Conservation (phyloP, 2,113 vertebrate species). For the Pholis gunnellus region DNA sequence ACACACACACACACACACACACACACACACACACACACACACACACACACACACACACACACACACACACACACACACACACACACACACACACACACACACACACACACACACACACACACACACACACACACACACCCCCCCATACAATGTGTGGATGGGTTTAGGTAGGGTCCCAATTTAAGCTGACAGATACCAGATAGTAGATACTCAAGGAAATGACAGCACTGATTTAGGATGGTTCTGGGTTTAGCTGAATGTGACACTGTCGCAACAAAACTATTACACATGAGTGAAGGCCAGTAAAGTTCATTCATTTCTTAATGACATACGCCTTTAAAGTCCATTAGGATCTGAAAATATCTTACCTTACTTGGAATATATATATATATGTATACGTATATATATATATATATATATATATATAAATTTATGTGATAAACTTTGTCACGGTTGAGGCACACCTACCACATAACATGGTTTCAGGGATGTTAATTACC, state of each 20-base stretch:
- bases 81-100: too few species aligned
- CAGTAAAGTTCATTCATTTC: slow-evolving; percentile 49
- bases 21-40: slow-evolving; percentile 6
- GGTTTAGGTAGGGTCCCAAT: slow-evolving; percentile 40
- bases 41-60: slow-evolving; percentile 4
- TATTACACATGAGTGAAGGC: slow-evolving; percentile 40
- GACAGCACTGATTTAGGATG: slow-evolving; percentile 50
- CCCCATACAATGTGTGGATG: slow-evolving; percentile 14
- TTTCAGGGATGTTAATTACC: slow-evolving; percentile 82
- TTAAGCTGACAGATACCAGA: slow-evolving; percentile 65
- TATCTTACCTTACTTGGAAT: slow-evolving; percentile 45
- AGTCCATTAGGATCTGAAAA: slow-evolving; percentile 50
- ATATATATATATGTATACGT: slow-evolving; percentile 56
- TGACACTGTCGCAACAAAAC: slow-evolving; percentile 55
- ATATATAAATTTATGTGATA: slow-evolving; percentile 68
- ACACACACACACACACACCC: slow-evolving; percentile 20
- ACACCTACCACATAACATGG: slow-evolving; percentile 73
- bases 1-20: too few species aligned
- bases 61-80: too few species aligned
- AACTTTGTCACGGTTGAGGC: slow-evolving; percentile 71
- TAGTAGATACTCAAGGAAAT: slow-evolving; percentile 49
- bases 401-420: slow-evolving; percentile 59
- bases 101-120: background rate
- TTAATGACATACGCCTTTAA: slow-evolving; percentile 29
- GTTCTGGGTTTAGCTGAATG: slow-evolving; percentile 50